Conservation (phyloP, 2,797 vertebrate species). For the Enteromius paludinosus region DNA sequence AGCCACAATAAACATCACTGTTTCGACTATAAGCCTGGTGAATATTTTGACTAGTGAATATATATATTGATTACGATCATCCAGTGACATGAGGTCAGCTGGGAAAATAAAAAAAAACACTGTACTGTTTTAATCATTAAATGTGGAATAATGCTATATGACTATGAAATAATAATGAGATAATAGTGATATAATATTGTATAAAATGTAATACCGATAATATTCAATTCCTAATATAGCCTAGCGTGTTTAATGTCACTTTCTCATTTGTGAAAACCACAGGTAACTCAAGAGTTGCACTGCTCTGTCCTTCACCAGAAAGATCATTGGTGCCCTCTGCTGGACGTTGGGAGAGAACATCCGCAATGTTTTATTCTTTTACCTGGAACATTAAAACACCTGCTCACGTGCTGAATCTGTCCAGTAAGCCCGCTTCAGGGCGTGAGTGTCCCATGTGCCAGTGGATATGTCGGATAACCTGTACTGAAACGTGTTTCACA, state of each 20-base stretch:
- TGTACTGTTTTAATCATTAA: not conserved
- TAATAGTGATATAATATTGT: not conserved
- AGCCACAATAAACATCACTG: too few species aligned
- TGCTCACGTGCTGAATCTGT: not conserved
- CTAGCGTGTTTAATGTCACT: too few species aligned
- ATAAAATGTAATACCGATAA: too few species aligned
- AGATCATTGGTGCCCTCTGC: not conserved
- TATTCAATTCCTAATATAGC: too few species aligned
- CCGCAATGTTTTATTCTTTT: not conserved
- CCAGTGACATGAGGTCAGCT: too few species aligned
- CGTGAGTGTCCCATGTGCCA: not conserved
- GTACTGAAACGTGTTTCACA: not conserved
- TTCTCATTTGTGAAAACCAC: too few species aligned
- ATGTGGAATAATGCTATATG: not conserved
- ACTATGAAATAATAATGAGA: not conserved
- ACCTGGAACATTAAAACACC: not conserved
- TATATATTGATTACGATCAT: not conserved
- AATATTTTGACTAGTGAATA: too few species aligned
- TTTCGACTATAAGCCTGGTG: too few species aligned
- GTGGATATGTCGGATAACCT: not conserved
- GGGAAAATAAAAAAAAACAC: not conserved
- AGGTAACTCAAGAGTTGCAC: too few species aligned
- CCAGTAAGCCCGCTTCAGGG: not conserved
- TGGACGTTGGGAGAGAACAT: not conserved
- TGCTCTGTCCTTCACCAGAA: too few species aligned